Percentiles rank a stretch among this genome's conserved stretches.
Evolutionary conservation across 2,113 vertebrate genomes (phyloP).

Genomic region (Chloropsis hardwickii): DNA sequence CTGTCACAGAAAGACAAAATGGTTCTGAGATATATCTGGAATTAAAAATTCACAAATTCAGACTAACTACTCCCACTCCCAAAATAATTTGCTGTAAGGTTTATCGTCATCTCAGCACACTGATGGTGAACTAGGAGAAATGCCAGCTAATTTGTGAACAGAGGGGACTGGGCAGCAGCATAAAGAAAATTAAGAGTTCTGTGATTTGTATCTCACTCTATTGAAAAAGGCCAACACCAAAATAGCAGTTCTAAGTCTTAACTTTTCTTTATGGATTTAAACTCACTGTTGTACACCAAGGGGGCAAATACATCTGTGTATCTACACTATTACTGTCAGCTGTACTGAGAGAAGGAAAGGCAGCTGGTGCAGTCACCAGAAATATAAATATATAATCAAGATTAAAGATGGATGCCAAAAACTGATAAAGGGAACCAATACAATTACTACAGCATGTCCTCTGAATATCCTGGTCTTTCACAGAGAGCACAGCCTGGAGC

Average conservation of each 20-base stretch:
- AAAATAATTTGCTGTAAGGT: neutral
- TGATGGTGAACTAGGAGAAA: neutral
- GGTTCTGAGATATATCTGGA: neutral
- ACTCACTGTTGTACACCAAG: neutral
- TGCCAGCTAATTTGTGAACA: neutral
- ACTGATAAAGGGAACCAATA: neutral
- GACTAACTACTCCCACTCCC: neutral
- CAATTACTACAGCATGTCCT: neutral
- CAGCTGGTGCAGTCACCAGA: neutral
- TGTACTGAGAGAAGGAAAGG: neutral
- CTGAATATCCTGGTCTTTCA: neutral
- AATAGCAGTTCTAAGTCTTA: neutral
- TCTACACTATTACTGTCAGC: neutral
- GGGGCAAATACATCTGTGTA: neutral
- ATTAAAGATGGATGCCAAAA: neutral
- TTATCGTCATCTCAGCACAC: neutral
- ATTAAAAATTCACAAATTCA: slow-evolving; percentile 2
- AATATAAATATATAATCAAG: neutral
- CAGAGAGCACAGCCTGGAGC: neutral
- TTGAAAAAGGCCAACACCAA: neutral
- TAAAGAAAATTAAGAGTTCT: neutral
- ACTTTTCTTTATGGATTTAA: neutral
- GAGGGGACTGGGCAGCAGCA: neutral
- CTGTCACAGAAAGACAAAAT: neutral
- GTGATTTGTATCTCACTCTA: neutral